Conservation (phyloP, 1,140 invertebrate species). For the Metopolophium dirhodum region DNA sequence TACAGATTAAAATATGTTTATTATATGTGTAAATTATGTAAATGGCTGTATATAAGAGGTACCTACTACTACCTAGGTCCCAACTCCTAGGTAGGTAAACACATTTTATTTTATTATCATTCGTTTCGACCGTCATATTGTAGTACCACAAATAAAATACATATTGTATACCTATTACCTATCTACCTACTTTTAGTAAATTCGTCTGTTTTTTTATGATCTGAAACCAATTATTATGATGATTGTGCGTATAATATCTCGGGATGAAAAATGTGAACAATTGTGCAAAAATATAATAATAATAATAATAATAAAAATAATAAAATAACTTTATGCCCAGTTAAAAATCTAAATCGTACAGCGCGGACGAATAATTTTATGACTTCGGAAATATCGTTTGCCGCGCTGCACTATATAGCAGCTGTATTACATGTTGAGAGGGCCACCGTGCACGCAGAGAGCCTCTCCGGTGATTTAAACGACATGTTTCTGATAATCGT, state of each 20-base stretch:
- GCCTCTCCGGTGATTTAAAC: conserved; percentile 49
- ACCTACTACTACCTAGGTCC: neutral
- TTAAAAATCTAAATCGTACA: conserved; percentile 6
- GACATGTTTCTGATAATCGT: conserved; percentile 57
- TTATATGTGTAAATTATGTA: neutral
- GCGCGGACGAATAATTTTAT: conserved; percentile 42
- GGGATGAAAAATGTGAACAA: neutral
- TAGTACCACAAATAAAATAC: neutral
- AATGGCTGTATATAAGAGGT: neutral
- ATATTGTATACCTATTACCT: neutral
- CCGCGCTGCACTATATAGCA: neutral
- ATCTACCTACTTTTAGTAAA: neutral
- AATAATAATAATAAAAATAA: conserved; percentile 25
- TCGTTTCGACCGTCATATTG: neutral
- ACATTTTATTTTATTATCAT: conserved; percentile 15
- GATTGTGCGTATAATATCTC: neutral
- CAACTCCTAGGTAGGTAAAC: neutral
- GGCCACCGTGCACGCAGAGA: conserved; percentile 45
- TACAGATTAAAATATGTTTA: neutral
- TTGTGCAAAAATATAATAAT: conserved; percentile 26
- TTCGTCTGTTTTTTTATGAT: conserved; percentile 1
- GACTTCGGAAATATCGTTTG: conserved; percentile 36
- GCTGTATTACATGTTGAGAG: conserved; percentile 10
- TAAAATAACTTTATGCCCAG: neutral
- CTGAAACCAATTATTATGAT: conserved; percentile 27